Base-by-base conservation (phyloP, 1,140 invertebrate genomes). In the Micrasema longulum region DNA sequence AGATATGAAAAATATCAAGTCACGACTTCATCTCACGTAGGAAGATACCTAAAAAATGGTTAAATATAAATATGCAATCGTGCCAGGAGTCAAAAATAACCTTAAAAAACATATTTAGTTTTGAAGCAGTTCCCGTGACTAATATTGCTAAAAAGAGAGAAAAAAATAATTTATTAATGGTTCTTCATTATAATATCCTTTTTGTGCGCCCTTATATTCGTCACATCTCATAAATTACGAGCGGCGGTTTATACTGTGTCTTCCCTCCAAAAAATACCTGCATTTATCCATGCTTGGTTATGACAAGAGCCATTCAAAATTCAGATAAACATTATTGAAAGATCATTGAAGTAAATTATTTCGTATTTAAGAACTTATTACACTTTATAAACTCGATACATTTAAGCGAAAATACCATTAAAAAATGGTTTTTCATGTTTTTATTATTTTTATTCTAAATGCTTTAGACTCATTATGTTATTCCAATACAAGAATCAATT, bases 211-310 rank as follows among this genome's bases (percentile, higher is more conserved):
- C 72, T 67, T 74, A 16, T 45, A 74, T 74, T 70, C 67, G 72
- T 66, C 72, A 74, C 72, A 69, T 70, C 43, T 74, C 72, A 70
- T 74, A 74, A 74, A 74, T 74, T 73, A 64, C 43, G 10, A 45
- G 60, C 43, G 23, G 41, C 41, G 60, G 60, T 64, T 45, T 45
- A 23, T 26, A 45, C 12, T 14, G 12, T n/a, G 43, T 14, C 10
- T 18, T 23, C 41, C n/a, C 26, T 47, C 9, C n/a, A 64, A 47
- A 45, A 26, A 14, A 31, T 64, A n/a, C n/a, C n/a, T n/a, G 43
- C n/a, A 47, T 22, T 18, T 64, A 22, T 14, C 11, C 47, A 26
- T 26, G 12, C 20, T 45, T 11, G 1, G 47, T 47, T 47, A 12
- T 26, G n/a, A 16, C 43, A 31, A 45, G n/a, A 26, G 4, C 43